These are phyloP conservation scores for Thunnus maccoyii DNA, from an alignment of 2,113 vertebrate species.

Conservation along the genomic window DNA sequence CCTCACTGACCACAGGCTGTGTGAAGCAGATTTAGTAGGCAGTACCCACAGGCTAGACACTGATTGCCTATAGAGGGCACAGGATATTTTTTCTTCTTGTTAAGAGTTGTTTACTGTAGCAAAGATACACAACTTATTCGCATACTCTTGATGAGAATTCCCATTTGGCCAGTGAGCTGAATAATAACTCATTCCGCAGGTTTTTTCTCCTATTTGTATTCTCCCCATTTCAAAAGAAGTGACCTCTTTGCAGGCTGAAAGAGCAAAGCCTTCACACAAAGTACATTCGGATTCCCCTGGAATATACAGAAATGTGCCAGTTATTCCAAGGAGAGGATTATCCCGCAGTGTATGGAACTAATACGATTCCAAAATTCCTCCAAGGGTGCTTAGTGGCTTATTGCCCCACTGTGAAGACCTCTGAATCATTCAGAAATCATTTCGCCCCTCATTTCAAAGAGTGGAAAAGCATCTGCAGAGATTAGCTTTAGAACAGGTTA, in stretches of 20 bases:
- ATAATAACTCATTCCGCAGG: slow-evolving; percentile 55
- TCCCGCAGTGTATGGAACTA: slow-evolving; percentile 76
- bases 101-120: slow-evolving; percentile 62
- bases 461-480: slow-evolving; percentile 35
- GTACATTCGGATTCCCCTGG: slow-evolving; percentile 63
- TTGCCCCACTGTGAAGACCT: slow-evolving; percentile 68
- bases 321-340: slow-evolving; percentile 79
- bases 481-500: slow-evolving; percentile 56
- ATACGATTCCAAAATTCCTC: slow-evolving; percentile 77
- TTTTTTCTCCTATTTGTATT: slow-evolving; percentile 36
- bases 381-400: slow-evolving; percentile 72
- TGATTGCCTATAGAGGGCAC: slow-evolving; percentile 50
- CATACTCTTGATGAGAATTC: slow-evolving; percentile 53
- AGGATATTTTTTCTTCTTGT: slow-evolving; percentile 7
- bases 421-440: slow-evolving; percentile 68
- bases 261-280: slow-evolving; percentile 71
- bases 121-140: slow-evolving; percentile 53
- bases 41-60: slow-evolving; percentile 27
- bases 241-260: slow-evolving; percentile 76
- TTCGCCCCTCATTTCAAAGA: slow-evolving; percentile 59
- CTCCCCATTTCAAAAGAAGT: slow-evolving; percentile 54
- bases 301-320: slow-evolving; percentile 78
- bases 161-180: slow-evolving; percentile 67
- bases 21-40: slow-evolving; percentile 48
- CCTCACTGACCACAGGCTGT: slow-evolving; percentile 48